Percentiles rank a stretch among this genome's conserved stretches.
phyloP scores from a whole-genome alignment of 1,140 invertebrate genomes.

The Drosophila insularis region DNA sequence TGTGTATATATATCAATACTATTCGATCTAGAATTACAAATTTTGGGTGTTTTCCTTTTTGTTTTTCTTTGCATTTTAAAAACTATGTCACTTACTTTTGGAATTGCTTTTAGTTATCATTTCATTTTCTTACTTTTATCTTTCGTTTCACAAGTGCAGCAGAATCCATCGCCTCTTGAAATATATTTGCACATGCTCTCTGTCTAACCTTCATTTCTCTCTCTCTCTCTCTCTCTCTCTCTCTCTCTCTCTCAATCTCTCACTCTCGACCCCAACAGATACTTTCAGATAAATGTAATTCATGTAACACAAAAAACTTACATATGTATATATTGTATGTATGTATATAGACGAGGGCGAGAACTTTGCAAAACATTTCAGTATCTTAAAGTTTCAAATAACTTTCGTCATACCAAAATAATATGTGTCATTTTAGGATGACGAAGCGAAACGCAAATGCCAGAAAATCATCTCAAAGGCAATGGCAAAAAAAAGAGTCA shows the following conservation, averaged over 20 bases:
- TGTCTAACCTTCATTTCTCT: background rate
- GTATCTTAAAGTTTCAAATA: too few relatives aligned
- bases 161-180: slow-evolving; percentile 37
- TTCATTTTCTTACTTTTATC: slow-evolving; percentile 64
- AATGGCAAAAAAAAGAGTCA: too few relatives aligned
- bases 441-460: too few relatives aligned
- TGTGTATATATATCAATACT: slow-evolving; percentile 76
- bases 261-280: background rate
- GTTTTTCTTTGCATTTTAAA: slow-evolving; percentile 42
- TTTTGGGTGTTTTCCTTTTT: slow-evolving; percentile 24
- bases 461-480: too few relatives aligned
- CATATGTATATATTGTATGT: background rate
- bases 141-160: slow-evolving; percentile 75
- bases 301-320: background rate
- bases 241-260: background rate
- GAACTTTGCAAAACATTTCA: too few relatives aligned
- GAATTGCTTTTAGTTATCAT: slow-evolving; percentile 80
- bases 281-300: background rate
- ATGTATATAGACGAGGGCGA: background rate
- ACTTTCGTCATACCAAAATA: too few relatives aligned
- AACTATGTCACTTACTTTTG: slow-evolving; percentile 79
- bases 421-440: too few relatives aligned
- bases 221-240: slow-evolving; percentile 9
- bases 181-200: slow-evolving; percentile 6
- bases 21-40: slow-evolving; percentile 65